Evolutionary conservation across 2,888 invertebrate genomes (phyloP), one percentile per base, ranked within the genome.

Genomic region (Drosophila algonquin): DNA sequence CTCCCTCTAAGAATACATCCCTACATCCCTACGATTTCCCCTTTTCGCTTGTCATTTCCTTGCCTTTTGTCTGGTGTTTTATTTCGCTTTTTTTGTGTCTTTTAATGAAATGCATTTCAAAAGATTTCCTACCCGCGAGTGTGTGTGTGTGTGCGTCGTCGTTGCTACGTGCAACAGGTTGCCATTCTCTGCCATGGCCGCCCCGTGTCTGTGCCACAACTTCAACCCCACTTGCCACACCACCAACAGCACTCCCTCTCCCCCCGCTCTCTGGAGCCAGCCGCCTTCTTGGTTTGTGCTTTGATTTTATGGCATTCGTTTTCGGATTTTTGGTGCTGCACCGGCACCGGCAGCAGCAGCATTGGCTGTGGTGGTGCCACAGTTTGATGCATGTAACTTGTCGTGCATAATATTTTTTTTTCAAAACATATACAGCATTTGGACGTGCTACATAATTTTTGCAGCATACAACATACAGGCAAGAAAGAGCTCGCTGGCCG

Each of bases 351-450:
- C 51, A 10, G 51, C 59, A 14, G 46, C 61, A 24, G 47, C 27
- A 9, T n/a, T 58, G 27, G 55, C 16, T 46, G 46, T 32, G 56
- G 56, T 61, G 60, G 79, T 59, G 74, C 83, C 65, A 83, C 82
- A 79, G 83, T 79, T 86, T 83, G 86, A 83, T 86, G 84, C 83
- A 86, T 86, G 87, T 83, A 77, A 79, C 79, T 77, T 86, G 87
- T 86, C 83, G 79, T 77, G 84, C 84, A 69, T 64, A 58, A 86
- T 84, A 86, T 86, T 86, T 84, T 77, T 79, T 79, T 2, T 1
- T 2, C 40, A 40, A 65, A 83, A 81, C 82, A 82, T 86, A 82
- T 81, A 83, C 79, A 86, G 86, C 79, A 80, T 67, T 40, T 80
- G 82, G 82, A 82, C 82, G 83, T 86, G 83, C 73, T 63, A 82